A percentile compares a stretch with the other conserved stretches of the same genome.
Evolutionary conservation across 2,888 invertebrate genomes (phyloP).

Genomic region (Hofmannophila pseudospretella): DNA sequence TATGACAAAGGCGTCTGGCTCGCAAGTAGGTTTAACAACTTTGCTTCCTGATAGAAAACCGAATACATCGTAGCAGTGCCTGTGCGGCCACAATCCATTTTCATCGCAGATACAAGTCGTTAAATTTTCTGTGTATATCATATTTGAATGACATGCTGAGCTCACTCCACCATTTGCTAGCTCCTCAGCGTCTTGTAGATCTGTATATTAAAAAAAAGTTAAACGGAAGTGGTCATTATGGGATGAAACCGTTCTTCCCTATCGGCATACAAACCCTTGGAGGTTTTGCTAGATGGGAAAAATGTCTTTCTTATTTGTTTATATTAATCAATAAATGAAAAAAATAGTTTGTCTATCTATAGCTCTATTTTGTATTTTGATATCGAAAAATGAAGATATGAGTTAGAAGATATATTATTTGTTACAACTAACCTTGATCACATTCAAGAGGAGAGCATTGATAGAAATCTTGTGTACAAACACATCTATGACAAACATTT

Average conservation of each 20-base stretch:
- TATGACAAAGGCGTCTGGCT: conserved; percentile 34
- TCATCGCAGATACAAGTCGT: conserved; percentile 43
- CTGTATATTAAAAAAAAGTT: background rate
- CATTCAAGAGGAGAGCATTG: conserved; percentile 25
- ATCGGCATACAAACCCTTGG: too few species aligned
- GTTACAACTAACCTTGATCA: conserved; percentile 10
- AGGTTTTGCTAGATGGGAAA: too few species aligned
- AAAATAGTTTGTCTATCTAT: too few species aligned
- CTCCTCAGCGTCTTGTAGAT: background rate
- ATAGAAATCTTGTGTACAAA: conserved; percentile 26
- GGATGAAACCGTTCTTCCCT: too few species aligned
- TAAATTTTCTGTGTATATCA: conserved; percentile 30
- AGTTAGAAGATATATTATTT: too few species aligned
- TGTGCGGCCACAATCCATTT: conserved; percentile 45
- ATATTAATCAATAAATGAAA: too few species aligned
- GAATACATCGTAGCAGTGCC: conserved; percentile 30
- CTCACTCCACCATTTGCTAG: too few species aligned
- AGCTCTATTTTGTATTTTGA: too few species aligned
- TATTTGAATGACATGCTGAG: conserved; percentile 31
- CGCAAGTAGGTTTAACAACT: conserved; percentile 25
- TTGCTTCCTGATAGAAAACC: conserved; percentile 18
- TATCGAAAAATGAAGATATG: too few species aligned
- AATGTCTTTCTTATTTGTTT: too few species aligned
- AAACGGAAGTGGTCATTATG: too few species aligned
- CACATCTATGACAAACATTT: conserved; percentile 33